Percentiles rank a stretch among this genome's conserved stretches.
Evolutionary conservation across 2,797 vertebrate genomes (phyloP).

Genomic region (Sylvilagus floridanus): DNA sequence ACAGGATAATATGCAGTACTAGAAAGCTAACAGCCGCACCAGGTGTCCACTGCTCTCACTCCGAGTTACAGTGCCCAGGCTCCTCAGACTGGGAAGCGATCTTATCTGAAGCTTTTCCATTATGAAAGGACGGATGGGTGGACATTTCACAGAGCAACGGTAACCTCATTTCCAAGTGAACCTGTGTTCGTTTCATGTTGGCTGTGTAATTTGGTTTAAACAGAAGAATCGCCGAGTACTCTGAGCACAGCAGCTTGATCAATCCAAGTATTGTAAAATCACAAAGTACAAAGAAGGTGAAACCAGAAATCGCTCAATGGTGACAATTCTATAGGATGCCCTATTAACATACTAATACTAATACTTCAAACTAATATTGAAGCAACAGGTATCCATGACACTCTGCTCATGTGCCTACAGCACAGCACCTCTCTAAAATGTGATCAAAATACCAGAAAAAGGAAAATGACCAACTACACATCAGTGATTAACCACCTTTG

Average conservation of each 20-base stretch:
- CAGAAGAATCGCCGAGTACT: background rate
- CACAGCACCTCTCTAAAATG: background rate
- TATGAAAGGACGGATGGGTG: background rate
- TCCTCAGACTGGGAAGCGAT: background rate
- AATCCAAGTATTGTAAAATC: background rate
- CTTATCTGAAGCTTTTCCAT: background rate
- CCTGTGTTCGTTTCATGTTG: slow-evolving; percentile 32
- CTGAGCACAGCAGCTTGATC: background rate
- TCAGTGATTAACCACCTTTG: background rate
- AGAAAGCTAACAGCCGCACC: background rate
- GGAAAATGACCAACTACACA: background rate
- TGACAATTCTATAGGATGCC: slow-evolving; percentile 28
- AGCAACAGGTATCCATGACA: background rate
- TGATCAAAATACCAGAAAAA: background rate
- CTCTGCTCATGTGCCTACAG: background rate
- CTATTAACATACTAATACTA: background rate
- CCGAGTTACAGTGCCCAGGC: background rate
- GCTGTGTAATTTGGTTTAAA: background rate
- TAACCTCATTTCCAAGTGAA: background rate
- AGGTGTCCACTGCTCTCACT: background rate
- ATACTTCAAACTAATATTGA: background rate
- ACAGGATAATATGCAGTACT: background rate
- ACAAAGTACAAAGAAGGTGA: background rate
- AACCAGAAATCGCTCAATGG: background rate
- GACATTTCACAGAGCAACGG: background rate